These are phyloP conservation scores for Steinernema carpocapsae DNA, from an alignment of 2,888 invertebrate species.

Conservation along the genomic window DNA sequence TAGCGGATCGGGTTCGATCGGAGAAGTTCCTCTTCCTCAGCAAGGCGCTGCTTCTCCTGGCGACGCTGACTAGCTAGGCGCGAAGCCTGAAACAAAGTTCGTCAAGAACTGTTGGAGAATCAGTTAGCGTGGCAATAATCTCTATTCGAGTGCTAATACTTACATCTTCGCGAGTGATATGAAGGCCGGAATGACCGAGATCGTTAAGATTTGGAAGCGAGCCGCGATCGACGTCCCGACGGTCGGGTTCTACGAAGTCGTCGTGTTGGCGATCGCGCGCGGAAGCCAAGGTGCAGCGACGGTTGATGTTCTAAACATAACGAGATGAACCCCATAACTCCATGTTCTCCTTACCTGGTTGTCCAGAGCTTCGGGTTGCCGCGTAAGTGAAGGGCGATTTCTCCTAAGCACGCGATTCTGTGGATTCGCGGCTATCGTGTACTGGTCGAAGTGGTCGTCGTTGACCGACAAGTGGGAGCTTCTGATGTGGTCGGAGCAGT, in stretches of 20 bases:
- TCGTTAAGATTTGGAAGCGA: conserved; percentile 83
- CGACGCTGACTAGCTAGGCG: conserved; percentile 89
- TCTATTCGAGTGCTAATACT: conserved; percentile 12
- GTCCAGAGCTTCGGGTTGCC: conserved; percentile 59
- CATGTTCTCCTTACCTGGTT: background rate
- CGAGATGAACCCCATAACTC: background rate
- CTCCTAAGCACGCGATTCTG: conserved; percentile 46
- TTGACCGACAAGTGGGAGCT: conserved; percentile 53
- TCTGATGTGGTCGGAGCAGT: conserved; percentile 12
- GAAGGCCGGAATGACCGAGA: conserved; percentile 76
- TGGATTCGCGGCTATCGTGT: conserved; percentile 72
- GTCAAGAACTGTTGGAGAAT: conserved; percentile 25
- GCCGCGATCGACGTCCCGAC: conserved; percentile 73
- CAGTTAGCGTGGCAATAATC: no score
- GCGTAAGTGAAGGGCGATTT: conserved; percentile 65
- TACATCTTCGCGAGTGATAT: conserved; percentile 52
- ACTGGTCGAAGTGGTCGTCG: conserved; percentile 89
- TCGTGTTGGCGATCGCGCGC: conserved; percentile 55
- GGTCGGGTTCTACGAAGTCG: conserved; percentile 36
- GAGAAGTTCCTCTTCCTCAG: conserved; percentile 87
- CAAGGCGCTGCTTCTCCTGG: conserved; percentile 88
- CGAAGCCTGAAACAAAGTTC: conserved; percentile 78
- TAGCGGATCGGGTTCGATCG: conserved; percentile 92
- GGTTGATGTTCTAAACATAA: conserved; percentile 50
- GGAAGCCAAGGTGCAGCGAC: conserved; percentile 66